Percentiles rank a stretch among this genome's conserved stretches.
These are phyloP conservation scores for Gallinago media DNA, from an alignment of 2,113 vertebrate species.

Conservation along the genomic window DNA sequence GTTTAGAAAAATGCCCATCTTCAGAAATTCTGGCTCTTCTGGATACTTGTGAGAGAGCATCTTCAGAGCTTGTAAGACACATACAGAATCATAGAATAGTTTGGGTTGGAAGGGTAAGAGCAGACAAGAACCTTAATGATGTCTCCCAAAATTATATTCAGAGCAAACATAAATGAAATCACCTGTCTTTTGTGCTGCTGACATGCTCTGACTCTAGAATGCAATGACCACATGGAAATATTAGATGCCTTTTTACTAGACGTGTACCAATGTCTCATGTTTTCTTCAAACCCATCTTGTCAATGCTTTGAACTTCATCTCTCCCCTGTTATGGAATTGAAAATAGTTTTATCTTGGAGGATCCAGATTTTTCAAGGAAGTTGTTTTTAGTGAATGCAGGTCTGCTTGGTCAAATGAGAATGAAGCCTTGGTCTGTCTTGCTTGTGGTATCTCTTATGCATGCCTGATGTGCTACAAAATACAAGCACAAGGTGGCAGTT, in stretches of 20 bases:
- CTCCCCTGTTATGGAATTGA: not conserved
- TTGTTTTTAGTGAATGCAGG: not conserved
- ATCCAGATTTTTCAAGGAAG: not conserved
- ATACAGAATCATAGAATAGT: not conserved
- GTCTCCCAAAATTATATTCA: not conserved
- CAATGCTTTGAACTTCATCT: not conserved
- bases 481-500: slow-evolving; percentile 70
- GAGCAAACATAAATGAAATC: not conserved
- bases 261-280: not conserved
- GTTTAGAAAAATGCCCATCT: not conserved
- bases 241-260: not conserved
- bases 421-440: not conserved
- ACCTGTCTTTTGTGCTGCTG: not conserved
- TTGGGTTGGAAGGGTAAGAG: not conserved
- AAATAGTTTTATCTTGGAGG: not conserved
- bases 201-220: not conserved
- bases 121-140: not conserved
- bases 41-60: not conserved
- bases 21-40: not conserved
- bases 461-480: not conserved
- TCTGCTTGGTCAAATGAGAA: not conserved
- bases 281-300: not conserved
- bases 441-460: rapidly evolving
- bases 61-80: not conserved
- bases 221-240: not conserved